Conservation (phyloP, 2,888 invertebrate species). For the Erynnis tages region DNA sequence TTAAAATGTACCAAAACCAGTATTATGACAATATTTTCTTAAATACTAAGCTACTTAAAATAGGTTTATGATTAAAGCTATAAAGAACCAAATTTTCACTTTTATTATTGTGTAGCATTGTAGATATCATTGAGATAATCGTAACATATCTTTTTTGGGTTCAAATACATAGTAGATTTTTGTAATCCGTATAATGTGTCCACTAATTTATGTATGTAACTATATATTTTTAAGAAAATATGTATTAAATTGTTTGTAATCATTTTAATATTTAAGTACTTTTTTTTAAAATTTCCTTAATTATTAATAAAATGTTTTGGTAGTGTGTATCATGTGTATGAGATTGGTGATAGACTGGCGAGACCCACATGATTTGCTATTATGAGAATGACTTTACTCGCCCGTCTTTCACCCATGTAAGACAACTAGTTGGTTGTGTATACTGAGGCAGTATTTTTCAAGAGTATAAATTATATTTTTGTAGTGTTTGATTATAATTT, state of each 20-base stretch:
- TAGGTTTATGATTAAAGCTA: conserved; percentile 29
- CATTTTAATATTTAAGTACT: too few species aligned
- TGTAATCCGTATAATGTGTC: background rate
- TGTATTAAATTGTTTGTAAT: too few species aligned
- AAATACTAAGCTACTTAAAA: conserved; percentile 24
- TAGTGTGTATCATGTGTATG: too few species aligned
- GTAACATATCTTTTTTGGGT: conserved; percentile 63
- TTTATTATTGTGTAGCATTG: conserved; percentile 40
- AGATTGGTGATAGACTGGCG: too few species aligned
- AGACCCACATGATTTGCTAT: too few species aligned
- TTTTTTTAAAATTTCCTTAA: too few species aligned
- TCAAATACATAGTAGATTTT: conserved; percentile 43
- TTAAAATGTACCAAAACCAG: conserved; percentile 48
- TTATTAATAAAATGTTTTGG: too few species aligned
- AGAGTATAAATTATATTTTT: conserved; percentile 54
- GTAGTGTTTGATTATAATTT: conserved; percentile 44
- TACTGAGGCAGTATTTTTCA: conserved; percentile 10
- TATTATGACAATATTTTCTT: conserved; percentile 53
- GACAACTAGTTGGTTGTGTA: conserved; percentile 2
- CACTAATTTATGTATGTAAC: too few species aligned
- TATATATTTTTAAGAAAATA: too few species aligned
- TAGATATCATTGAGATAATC: conserved; percentile 59
- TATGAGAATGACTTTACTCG: too few species aligned
- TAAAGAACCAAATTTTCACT: conserved; percentile 48
- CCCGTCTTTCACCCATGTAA: too few species aligned